Evolutionary conservation across 2,113 vertebrate species (phyloP).

Genomic region (Lagenorhynchus albirostris): DNA sequence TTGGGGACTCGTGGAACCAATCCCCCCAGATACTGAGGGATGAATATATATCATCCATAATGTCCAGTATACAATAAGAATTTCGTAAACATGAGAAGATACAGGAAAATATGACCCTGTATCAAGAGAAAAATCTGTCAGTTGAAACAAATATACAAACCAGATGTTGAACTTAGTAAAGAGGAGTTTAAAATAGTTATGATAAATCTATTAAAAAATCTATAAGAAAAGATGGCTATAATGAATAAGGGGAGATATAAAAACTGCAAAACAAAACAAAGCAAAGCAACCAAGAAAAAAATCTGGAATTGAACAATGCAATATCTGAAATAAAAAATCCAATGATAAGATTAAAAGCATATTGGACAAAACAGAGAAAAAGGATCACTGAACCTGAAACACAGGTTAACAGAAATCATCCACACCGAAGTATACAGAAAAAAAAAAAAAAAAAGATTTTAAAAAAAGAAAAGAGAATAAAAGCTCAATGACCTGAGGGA

Average conservation of each 20-base stretch:
- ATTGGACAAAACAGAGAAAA: neutral
- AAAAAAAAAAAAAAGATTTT: neutral
- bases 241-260: neutral
- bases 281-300: neutral
- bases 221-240: neutral
- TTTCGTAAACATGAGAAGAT: neutral
- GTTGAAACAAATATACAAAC: neutral
- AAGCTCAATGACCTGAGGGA: neutral
- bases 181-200: neutral
- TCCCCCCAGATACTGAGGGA: neutral
- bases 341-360: neutral
- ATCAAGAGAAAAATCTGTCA: neutral
- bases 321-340: neutral
- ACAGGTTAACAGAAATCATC: neutral
- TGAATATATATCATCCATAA: neutral
- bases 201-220: neutral
- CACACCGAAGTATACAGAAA: fast-evolving
- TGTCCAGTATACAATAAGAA: neutral
- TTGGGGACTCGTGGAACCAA: neutral
- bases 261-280: neutral
- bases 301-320: neutral
- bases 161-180: neutral
- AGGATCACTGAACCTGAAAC: neutral
- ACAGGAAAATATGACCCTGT: neutral
- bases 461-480: neutral